Evolutionary conservation across 2,113 vertebrate species (phyloP), one percentile per base, ranked within the genome.

Genomic region (Emydura subglobosa): DNA sequence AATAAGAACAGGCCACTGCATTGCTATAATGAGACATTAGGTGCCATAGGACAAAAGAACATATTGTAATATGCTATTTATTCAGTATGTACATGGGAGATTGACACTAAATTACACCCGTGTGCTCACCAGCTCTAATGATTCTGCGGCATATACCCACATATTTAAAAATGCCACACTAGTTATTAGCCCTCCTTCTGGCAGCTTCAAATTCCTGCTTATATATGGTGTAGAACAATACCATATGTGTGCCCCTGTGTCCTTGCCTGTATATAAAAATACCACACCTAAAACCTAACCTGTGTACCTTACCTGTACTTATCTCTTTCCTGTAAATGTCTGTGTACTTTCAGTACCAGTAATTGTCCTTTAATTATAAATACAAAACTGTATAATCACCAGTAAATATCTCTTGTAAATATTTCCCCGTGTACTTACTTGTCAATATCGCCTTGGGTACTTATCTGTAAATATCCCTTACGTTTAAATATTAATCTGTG

Each of bases 381-480:
- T 68, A 68, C 34, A 21, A n/a, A 68, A n/a, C 34, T 68, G 8
- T 39, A 72, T 72, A 72, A 72, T 72, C 65, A 72, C n/a, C n/a
- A 72, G n/a, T 72, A 72, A 39, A 76, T 76, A 76, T 72, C 17
- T 72, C 65, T 39, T 22, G 19, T 94, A 94, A 93, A 93, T 96
- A 93, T 96, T 96, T 95, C 83, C 96, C 96, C 4, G 83, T 93
- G 90, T 95, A 95, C 91, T 88, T 95, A 95, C 91, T 88, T 95
- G 96, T 97, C 96, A 87, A 31, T 97, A 97, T 96, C 96, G 97
- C 96, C 83, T 91, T 21, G 0, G 27, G 83, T 96, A 34, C 92
- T 91, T 65, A 93, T 93, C 88, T 97, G 96, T 93, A 94, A 97
- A 96, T 94, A 97, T 95, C 91, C 95, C 93, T 95, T 10, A 10